Base-by-base conservation (phyloP, 1,140 invertebrate genomes). In the Ips typographus region DNA sequence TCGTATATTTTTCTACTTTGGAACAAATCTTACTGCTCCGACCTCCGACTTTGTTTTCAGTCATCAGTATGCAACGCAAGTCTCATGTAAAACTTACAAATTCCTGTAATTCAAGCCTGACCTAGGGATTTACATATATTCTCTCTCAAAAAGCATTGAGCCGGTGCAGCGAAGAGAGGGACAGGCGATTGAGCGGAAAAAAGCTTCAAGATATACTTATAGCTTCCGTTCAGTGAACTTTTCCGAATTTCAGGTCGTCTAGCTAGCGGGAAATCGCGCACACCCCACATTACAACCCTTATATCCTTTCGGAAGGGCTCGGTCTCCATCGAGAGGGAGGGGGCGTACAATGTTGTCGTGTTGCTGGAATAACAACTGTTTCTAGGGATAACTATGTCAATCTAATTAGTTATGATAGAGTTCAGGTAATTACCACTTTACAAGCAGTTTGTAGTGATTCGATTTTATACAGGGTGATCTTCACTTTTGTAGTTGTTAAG, bases 211-310 rank as follows among this genome's bases (percentile, higher is more conserved):
- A 49, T 49, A 49, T 49, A 8, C 44, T 49, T 49, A 49, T 22
- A 22, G 22, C 44, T 49, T 49, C 44, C 44, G 44, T 49, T 6
- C 44, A 49, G 44, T 49, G 44, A 49, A 49, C 44, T 22, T 49
- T 49, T 49, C 44, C 44, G 44, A 49, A 49, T 61, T 61, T 61
- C 42, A 7, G 58, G 55, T 39, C 40, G 40, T 57, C 58, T 8
- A 22, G 6, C 44, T 43, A 44, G 42, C 58, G 40, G 8, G 58
- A 44, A 61, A 61, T 61, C 58, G 8, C 44, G 58, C 58, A 42
- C 58, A 61, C 44, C 58, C 58, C 44, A 42, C 22, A 61, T 44
- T 40, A 61, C 58, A 61, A 36, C 58, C 37, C 58, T 39, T 55
- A 49, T 1, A 22, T 22, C 8, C 2, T 4, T 55, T 42, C 56